These are phyloP conservation scores for Trinorchestia longiramus DNA, from an alignment of 1,140 invertebrate species.

Conservation along the genomic window DNA sequence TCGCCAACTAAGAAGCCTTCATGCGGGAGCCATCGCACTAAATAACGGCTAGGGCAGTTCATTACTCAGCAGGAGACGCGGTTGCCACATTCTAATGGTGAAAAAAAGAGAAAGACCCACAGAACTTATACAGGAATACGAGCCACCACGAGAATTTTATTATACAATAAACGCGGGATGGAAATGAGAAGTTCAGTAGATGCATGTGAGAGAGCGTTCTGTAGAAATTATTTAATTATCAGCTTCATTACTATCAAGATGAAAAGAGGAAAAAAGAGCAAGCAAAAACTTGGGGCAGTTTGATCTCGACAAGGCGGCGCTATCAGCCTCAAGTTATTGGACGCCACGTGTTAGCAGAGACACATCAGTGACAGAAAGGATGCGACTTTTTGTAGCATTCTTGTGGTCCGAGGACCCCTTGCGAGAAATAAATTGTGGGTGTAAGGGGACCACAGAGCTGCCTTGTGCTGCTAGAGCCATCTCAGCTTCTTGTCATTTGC, in stretches of 20 bases:
- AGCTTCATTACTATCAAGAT: not conserved
- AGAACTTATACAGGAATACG: not conserved
- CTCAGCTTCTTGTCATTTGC: conserved; percentile 22
- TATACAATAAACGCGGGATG: not conserved
- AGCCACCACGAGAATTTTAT: not conserved
- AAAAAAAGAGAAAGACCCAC: not conserved
- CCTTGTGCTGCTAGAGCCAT: not conserved
- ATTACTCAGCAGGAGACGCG: not conserved
- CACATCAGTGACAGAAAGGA: not conserved
- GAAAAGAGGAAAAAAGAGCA: not conserved
- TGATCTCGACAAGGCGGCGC: not conserved
- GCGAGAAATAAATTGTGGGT: not conserved
- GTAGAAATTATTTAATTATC: not conserved
- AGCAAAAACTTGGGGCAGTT: not conserved
- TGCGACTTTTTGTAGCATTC: not conserved
- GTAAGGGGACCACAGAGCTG: conserved; percentile 3
- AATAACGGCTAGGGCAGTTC: not conserved
- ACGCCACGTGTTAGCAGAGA: not conserved
- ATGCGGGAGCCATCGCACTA: not conserved
- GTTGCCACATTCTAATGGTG: not conserved
- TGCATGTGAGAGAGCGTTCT: not conserved
- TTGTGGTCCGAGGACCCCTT: not conserved
- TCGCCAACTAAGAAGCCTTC: conserved; percentile 10
- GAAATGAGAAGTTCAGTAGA: not conserved
- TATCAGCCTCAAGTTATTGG: not conserved